Evolutionary conservation across 2,797 vertebrate genomes (phyloP).

Genomic region (Melanotaenia nigrans): DNA sequence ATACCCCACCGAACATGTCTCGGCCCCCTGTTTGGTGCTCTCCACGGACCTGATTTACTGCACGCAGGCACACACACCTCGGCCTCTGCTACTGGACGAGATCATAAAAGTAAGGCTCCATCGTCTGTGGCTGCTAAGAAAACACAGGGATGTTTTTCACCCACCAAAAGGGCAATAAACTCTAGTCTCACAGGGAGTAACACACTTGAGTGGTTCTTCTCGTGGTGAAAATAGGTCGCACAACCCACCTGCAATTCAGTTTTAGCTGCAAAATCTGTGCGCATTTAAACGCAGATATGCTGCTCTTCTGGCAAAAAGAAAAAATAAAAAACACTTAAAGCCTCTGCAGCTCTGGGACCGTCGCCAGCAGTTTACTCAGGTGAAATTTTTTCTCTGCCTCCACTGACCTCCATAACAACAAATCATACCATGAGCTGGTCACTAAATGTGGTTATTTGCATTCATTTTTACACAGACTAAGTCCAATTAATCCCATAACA

Average conservation of each 20-base stretch:
- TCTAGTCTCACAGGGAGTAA: slow-evolving; percentile 47
- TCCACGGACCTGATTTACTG: slow-evolving; percentile 65
- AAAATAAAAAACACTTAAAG: slow-evolving; percentile 4
- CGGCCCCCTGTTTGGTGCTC: slow-evolving; percentile 37
- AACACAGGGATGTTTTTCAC: slow-evolving; percentile 70
- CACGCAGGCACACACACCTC: slow-evolving; percentile 7
- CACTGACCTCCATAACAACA: slow-evolving; percentile 53
- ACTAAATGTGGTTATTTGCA: slow-evolving; percentile 50
- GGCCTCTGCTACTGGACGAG: slow-evolving; percentile 45
- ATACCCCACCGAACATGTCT: slow-evolving; percentile 36
- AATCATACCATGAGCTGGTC: slow-evolving; percentile 59
- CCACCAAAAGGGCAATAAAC: slow-evolving; percentile 70
- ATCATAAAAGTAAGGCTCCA: slow-evolving; percentile 70
- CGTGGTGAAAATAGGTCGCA: slow-evolving; percentile 33
- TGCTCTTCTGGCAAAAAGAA: slow-evolving; percentile 31
- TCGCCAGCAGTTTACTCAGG: slow-evolving; percentile 40
- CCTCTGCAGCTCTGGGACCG: slow-evolving; percentile 33
- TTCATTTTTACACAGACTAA: slow-evolving; percentile 41
- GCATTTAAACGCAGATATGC: slow-evolving; percentile 30
- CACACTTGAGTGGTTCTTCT: slow-evolving; percentile 52
- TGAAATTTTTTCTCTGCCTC: slow-evolving; percentile 32
- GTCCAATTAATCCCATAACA: slow-evolving; percentile 1
- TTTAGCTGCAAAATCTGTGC: slow-evolving; percentile 40
- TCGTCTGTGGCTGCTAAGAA: slow-evolving; percentile 55
- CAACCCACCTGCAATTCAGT: slow-evolving; percentile 46